Base-by-base conservation (phyloP, 2,888 invertebrate genomes). In the Pammene aurita region DNA sequence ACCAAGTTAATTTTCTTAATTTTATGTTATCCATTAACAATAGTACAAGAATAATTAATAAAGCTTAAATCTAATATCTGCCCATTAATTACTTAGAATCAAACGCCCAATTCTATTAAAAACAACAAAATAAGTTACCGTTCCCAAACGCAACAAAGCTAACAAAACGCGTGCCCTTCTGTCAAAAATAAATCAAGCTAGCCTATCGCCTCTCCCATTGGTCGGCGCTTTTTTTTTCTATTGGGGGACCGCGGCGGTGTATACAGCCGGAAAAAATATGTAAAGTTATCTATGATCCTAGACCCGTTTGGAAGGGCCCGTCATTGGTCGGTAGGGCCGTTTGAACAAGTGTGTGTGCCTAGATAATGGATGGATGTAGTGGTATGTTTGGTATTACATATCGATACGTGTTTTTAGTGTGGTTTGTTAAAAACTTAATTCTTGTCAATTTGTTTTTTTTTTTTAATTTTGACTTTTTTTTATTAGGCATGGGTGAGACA, bases 281-380 rank as follows among this genome's bases (percentile, higher is more conserved):
- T 61, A 9, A 41, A 16, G 35, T 60, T 61, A 50, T 61, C 61
- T 61, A 61, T 61, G 61, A 61, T 61, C 48, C 61, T 61, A 61
- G 61, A 61, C 61, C 50, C 48, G 61, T 35, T 61, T 14, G 10
- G 48, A 61, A 61, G 60, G 60, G 60, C 60, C 35, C 35, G 11
- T 35, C 13, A 61, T 61, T 61, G 60, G 60, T 35, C 34, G 16
- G 35, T 60, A 60, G 60, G 60, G 60, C 56, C 44, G 42, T 34
- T 11, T 13, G n/a, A 6, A n/a, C 7, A 7, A 26, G 44, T 44
- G 44, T 44, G 58, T 10, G 46, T 46, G 42, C 11, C 4, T 57
- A 34, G 58, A 58, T 44, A 58, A 58, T 50, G 6, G 5, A 26
- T 26, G 11, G 7, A 52, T 52, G 26, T 26, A 18, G 50, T 50